A percentile compares a stretch with the other conserved stretches of the same genome.
Conservation (phyloP, 2,888 invertebrate genomes). For the Phlogophora meticulosa region DNA sequence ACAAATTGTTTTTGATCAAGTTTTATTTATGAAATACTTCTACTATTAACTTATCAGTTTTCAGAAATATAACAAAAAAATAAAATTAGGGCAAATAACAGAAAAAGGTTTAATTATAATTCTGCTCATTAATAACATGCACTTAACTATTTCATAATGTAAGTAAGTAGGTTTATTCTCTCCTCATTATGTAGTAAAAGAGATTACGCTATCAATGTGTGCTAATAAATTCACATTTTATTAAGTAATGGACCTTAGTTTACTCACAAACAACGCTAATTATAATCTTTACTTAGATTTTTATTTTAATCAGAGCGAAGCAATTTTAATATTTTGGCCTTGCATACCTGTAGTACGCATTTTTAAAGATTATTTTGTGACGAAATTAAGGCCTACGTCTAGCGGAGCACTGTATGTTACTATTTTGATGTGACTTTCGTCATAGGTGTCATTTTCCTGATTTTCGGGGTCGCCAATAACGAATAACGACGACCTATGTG, state of each 20-base stretch:
- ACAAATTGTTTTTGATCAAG: neutral
- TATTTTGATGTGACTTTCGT: too few relatives aligned
- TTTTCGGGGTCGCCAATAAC: too few relatives aligned
- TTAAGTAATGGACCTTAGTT: conserved; percentile 20
- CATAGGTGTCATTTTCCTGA: too few relatives aligned
- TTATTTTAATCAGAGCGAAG: conserved; percentile 46
- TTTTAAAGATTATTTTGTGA: neutral
- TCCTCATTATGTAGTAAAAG: conserved; percentile 15
- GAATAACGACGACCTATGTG: too few relatives aligned
- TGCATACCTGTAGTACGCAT: conserved; percentile 7
- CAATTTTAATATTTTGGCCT: conserved; percentile 20
- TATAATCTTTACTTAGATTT: conserved; percentile 7
- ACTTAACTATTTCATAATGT: neutral
- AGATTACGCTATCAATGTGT: neutral
- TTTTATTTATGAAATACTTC: conserved; percentile 7
- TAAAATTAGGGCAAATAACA: too few relatives aligned
- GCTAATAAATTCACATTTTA: conserved; percentile 3
- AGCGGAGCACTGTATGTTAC: neutral
- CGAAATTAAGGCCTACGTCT: neutral
- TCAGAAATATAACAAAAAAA: conserved; percentile 1
- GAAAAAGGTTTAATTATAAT: conserved; percentile 19
- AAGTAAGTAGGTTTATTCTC: too few relatives aligned
- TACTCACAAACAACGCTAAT: conserved; percentile 3
- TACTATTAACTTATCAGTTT: neutral
- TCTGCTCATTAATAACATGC: conserved; percentile 3